Conservation (phyloP, 2,113 vertebrate genomes). For the Ornithorhynchus anatinus region DNA sequence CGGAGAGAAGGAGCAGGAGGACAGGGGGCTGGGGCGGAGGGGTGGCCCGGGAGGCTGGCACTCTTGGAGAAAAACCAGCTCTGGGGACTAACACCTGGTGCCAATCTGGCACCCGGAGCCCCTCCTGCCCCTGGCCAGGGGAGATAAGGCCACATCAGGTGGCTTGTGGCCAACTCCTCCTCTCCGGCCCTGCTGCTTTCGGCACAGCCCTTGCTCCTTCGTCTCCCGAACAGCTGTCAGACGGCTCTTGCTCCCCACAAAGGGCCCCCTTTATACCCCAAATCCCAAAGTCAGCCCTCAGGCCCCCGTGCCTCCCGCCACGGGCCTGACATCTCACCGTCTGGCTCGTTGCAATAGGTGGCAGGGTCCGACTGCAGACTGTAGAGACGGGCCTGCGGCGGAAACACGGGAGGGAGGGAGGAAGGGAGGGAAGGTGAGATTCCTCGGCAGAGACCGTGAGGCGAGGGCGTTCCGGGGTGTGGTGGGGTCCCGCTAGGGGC, state of each 20-base stretch:
- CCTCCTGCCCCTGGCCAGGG: neutral
- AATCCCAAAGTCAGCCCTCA: rapidly evolving
- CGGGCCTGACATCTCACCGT: slow-evolving; percentile 71
- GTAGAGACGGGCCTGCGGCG: slow-evolving; percentile 91
- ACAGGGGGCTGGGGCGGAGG: no score
- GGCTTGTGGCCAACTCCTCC: neutral
- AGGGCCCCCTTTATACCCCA: rapidly evolving
- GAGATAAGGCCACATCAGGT: rapidly evolving
- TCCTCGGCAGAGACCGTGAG: neutral
- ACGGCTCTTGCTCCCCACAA: neutral
- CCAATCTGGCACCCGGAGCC: rapidly evolving
- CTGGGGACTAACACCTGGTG: rapidly evolving
- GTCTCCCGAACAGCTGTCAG: neutral
- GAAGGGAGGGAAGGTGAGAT: neutral
- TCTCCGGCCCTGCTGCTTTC: neutral
- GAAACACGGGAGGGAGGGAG: slow-evolving; percentile 19
- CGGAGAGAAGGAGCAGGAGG: no score
- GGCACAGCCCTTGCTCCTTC: neutral
- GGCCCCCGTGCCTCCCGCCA: neutral
- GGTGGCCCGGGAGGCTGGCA: no score
- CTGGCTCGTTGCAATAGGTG: slow-evolving; percentile 98
- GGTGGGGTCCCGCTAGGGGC: rapidly evolving
- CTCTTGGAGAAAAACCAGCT: no score
- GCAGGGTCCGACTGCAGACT: slow-evolving; percentile 95
- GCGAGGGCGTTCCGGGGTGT: neutral